Percentiles rank a stretch among this genome's conserved stretches.
These are phyloP conservation scores for Otocyon megalotis DNA, from an alignment of 2,113 vertebrate species.

Conservation along the genomic window DNA sequence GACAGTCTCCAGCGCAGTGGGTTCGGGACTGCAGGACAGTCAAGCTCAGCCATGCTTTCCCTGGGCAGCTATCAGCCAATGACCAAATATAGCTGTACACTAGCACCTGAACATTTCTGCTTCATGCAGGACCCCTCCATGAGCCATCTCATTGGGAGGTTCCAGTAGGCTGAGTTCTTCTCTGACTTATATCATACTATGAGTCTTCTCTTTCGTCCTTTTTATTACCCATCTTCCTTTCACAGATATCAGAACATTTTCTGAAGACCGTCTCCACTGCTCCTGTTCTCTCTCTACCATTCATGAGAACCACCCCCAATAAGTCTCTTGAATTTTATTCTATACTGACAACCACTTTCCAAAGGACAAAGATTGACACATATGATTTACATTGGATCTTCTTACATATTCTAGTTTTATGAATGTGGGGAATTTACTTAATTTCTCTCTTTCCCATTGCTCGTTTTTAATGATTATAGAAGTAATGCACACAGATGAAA, in stretches of 20 bases:
- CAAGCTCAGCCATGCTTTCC: not conserved
- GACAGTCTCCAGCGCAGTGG: not conserved
- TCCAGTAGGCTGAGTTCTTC: not conserved
- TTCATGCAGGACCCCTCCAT: not conserved
- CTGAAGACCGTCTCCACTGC: not conserved
- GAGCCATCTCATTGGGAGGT: not conserved
- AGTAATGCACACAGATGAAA: not conserved
- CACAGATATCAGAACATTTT: not conserved
- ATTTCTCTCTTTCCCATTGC: not conserved
- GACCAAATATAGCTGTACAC: not conserved
- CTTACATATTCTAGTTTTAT: not conserved
- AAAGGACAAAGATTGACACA: not conserved
- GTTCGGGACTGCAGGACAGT: not conserved
- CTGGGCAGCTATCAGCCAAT: not conserved
- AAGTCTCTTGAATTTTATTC: not conserved
- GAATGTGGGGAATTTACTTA: not conserved
- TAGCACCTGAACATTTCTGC: not conserved
- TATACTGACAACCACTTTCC: not conserved
- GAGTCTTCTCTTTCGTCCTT: not conserved
- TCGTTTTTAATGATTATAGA: not conserved
- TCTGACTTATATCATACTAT: not conserved
- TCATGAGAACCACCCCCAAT: not conserved
- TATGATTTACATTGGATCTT: not conserved
- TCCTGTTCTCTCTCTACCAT: not conserved
- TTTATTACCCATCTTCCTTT: not conserved